Base-by-base conservation (phyloP, 2,888 invertebrate species). In the Melieria crassipennis region DNA sequence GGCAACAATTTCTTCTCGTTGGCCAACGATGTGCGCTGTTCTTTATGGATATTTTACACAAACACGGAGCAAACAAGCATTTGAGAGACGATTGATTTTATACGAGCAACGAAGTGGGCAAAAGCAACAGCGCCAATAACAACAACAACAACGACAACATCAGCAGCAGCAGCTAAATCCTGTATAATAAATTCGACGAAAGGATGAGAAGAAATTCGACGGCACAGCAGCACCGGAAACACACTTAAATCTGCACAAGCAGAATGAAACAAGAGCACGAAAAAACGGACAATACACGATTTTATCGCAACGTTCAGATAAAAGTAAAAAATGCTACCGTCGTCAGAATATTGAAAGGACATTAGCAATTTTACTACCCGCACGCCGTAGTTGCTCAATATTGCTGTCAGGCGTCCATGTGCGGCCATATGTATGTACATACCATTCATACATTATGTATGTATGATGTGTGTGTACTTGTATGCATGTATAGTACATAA, bases 351-450 rank as follows among this genome's bases (percentile, higher is more conserved):
- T 60, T 42, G 70, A 52, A 46, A 48, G 62, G 66, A 48, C 61
- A 69, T 52, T 58, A 64, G 52, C 68, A 68, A 52, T 61, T 64
- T 69, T 56, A 13, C 46, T 57, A 10, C 50, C 57, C 57, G 16
- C 55, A 57, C 65, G 58, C 9, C 43, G 64, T 64, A 64, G 56
- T 57, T 70, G 64, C 42, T 55, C 63, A 55, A 69, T 63, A 63
- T 55, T 55, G 11, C 10, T 47, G 16, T 43, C 5, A 30, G 30
- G 30, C 30, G 30, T 30, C 30, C 30, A 30, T 30, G 30, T 30
- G 30, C 30, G 30, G 30, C 30, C 30, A 30, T 30, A 30, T 30
- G 30, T 30, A 30, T 30, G 30, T 30, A 30, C 30, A 30, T 30
- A 30, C 3, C 30, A 30, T 30, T 1, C 30, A 30, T 30, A 30